Conservation (phyloP, 2,113 vertebrate species). For the Mustela lutreola region DNA sequence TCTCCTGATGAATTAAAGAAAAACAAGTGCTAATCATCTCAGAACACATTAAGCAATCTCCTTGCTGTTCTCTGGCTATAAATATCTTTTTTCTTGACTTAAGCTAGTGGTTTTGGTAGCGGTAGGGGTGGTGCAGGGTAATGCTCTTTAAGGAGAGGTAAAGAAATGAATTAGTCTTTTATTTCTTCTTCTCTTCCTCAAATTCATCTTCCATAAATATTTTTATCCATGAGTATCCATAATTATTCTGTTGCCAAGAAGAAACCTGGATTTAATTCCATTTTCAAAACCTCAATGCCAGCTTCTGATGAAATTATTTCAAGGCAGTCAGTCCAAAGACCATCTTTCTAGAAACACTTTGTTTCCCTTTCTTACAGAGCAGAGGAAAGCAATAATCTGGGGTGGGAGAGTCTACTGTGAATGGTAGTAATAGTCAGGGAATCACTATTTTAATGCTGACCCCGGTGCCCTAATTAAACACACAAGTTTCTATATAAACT, state of each 20-base stretch:
- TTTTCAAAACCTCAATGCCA: neutral
- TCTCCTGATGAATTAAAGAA: neutral
- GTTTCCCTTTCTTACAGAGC: neutral
- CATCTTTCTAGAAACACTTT: neutral
- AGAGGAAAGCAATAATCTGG: neutral
- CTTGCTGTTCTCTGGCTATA: neutral
- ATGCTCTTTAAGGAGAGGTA: neutral
- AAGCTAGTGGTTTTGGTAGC: neutral
- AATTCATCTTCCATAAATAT: neutral
- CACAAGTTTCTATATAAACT: neutral
- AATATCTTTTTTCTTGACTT: neutral
- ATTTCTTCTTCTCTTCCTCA: neutral
- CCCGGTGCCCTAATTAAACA: neutral
- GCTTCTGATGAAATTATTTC: neutral
- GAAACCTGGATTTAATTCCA: neutral
- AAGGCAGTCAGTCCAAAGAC: neutral
- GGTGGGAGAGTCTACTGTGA: neutral
- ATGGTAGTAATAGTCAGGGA: too few species aligned
- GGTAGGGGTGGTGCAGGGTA: too few species aligned
- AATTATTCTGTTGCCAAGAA: neutral
- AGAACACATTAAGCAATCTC: neutral
- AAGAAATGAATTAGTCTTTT: neutral
- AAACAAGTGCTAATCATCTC: neutral
- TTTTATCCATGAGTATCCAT: neutral
- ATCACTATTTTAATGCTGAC: neutral